Evolutionary conservation across 2,797 vertebrate genomes (phyloP), one percentile per base, ranked within the genome.

Genomic region (Salmo trutta): DNA sequence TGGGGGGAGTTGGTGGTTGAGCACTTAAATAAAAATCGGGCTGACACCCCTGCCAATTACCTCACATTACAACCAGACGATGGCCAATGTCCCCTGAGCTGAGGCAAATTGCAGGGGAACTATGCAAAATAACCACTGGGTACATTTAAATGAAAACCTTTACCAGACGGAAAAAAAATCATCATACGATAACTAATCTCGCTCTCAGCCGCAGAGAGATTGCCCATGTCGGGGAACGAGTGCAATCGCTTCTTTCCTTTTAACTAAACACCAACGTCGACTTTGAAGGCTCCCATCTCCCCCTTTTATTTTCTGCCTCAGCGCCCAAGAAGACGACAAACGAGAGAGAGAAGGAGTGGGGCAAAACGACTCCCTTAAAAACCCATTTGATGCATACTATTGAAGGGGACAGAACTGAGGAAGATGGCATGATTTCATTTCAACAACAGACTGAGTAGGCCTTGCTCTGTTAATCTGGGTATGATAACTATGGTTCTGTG

Each of bases 121-220:
- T 90, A 94, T 94, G 94, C 94, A 93, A 93, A 94, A 93, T 94
- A 95, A 95, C 93, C 92, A 93, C 90, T 84, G 89, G 91, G 91
- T 88, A 93, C 94, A 94, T 95, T 95, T 95, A 95, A 95, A 95
- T 93, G 94, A 93, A 95, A 95, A 94, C 93, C 93, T 95, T 95
- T 95, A 95, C 95, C 93, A 95, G 94, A 95, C 93, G 90, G 84
- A 19, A 85, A 19, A 85, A 29, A 93, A 92, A 94, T 94, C 91
- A 92, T 92, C 93, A 92, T 89, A 92, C 89, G 91, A 95, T 95
- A 95, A 95, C 94, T 95, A 95, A 95, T 94, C 93, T 76, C 62
- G 29, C 67, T 74, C 66, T 16, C n/a, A 24, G 90, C 82, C 89
- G 90, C 85, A 73, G 86, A 86, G 86, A 7, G 68, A 14, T 80